Evolutionary conservation across 2,888 invertebrate species (phyloP).

Genomic region (Troides aeacus): DNA sequence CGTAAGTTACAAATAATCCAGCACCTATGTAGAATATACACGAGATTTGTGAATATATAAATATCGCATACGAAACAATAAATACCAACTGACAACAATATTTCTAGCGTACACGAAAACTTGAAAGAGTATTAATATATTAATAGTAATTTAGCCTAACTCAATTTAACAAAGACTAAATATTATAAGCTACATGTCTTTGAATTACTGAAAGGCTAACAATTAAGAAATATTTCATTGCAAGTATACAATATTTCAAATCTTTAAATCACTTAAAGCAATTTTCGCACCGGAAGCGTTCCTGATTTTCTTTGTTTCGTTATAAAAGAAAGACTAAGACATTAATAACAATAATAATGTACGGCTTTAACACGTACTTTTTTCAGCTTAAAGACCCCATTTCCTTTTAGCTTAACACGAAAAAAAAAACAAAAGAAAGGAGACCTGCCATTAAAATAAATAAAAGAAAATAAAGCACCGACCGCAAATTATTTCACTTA

Average conservation of each 20-base stretch:
- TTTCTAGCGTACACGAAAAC: slow-evolving; percentile 39
- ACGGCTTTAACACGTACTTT: slow-evolving; percentile 60
- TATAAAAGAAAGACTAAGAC: slow-evolving; percentile 49
- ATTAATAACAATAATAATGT: slow-evolving; percentile 67
- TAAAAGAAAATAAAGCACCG: slow-evolving; percentile 75
- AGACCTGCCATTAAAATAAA: slow-evolving; percentile 79
- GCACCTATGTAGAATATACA: slow-evolving; percentile 5
- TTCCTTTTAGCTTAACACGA: slow-evolving; percentile 53
- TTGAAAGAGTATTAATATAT: neutral
- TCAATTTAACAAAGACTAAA: neutral
- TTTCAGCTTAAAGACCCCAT: slow-evolving; percentile 56
- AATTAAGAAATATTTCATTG: slow-evolving; percentile 43
- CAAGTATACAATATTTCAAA: slow-evolving; percentile 37
- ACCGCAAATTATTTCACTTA: slow-evolving; percentile 79
- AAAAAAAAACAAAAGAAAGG: slow-evolving; percentile 72
- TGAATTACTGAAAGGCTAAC: slow-evolving; percentile 55
- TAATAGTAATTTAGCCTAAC: neutral
- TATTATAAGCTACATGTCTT: neutral
- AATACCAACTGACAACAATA: slow-evolving; percentile 46
- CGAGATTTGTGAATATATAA: slow-evolving; percentile 19
- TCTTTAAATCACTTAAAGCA: slow-evolving; percentile 44
- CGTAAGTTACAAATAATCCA: slow-evolving; percentile 47
- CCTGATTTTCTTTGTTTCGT: slow-evolving; percentile 61
- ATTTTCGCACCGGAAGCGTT: slow-evolving; percentile 56
- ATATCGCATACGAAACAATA: slow-evolving; percentile 34